These are phyloP conservation scores for Albula goreensis DNA, from an alignment of 2,113 vertebrate genomes.

Conservation along the genomic window DNA sequence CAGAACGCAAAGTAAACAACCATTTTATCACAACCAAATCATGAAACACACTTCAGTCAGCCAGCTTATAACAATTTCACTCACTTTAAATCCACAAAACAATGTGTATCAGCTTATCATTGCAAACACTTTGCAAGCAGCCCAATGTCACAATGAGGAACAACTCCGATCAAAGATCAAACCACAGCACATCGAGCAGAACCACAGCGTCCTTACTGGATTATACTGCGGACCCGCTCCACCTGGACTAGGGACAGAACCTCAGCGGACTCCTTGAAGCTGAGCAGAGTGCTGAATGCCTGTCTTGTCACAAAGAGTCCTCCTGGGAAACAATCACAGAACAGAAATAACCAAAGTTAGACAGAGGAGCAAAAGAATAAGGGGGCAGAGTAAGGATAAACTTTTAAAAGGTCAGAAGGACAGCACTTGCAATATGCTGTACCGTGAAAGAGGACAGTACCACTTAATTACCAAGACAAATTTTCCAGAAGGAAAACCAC, in stretches of 20 bases:
- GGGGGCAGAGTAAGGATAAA: not conserved
- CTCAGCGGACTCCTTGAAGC: conserved; percentile 81
- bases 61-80: not conserved
- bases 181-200: not conserved
- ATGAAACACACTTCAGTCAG: not conserved
- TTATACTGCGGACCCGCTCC: conserved; percentile 75
- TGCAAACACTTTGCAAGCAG: conserved; percentile 2
- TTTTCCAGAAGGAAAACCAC: too few relatives aligned
- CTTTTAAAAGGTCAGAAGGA: too few relatives aligned
- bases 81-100: not conserved
- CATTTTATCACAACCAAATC: not conserved
- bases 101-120: not conserved
- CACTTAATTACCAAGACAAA: too few relatives aligned
- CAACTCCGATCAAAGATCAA: not conserved
- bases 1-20: not conserved
- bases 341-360: not conserved
- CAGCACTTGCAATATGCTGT: too few relatives aligned
- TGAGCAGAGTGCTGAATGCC: conserved; percentile 86
- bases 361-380: not conserved
- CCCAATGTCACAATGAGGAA: not conserved
- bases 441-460: too few relatives aligned
- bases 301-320: conserved; percentile 85
- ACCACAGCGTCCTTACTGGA: conserved; percentile 66
- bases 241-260: conserved; percentile 77
- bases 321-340: conserved; percentile 63